These are phyloP conservation scores for Bovichtus diacanthus DNA, from an alignment of 2,797 vertebrate genomes.

Conservation along the genomic window DNA sequence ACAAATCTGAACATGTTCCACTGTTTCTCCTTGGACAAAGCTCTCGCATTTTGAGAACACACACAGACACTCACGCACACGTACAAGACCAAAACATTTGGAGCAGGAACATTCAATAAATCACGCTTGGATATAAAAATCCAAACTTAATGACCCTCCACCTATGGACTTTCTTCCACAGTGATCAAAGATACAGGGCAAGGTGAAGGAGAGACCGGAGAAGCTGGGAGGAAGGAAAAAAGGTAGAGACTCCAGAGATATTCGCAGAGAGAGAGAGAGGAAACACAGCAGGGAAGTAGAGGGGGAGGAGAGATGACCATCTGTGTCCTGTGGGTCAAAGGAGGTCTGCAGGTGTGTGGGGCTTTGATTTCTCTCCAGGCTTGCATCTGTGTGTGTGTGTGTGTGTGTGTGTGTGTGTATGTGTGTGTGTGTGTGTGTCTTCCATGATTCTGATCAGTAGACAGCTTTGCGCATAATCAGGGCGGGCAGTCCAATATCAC, in stretches of 20 bases:
- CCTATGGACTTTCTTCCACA: conserved; percentile 43
- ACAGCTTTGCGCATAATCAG: conserved; percentile 76
- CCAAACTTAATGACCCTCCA: conserved; percentile 33
- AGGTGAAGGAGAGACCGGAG: conserved; percentile 30
- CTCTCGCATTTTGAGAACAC: neutral
- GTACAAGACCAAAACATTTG: conserved; percentile 9
- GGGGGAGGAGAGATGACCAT: conserved; percentile 69
- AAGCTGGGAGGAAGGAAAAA: conserved; percentile 23
- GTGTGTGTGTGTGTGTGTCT: conserved; percentile 39
- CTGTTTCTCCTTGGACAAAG: conserved; percentile 3
- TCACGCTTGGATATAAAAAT: conserved; percentile 24
- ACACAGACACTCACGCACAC: neutral
- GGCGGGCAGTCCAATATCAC: conserved; percentile 67
- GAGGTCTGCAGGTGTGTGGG: conserved; percentile 76
- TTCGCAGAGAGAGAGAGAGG: conserved; percentile 28
- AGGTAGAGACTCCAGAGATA: conserved; percentile 25
- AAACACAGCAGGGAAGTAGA: conserved; percentile 25
- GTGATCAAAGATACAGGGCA: conserved; percentile 67
- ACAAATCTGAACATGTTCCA: conserved; percentile 25
- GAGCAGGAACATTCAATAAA: conserved; percentile 20
- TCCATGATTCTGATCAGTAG: conserved; percentile 74
- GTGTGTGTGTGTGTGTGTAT: conserved; percentile 6
- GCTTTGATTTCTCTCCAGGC: conserved; percentile 79
- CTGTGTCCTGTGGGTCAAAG: conserved; percentile 75
- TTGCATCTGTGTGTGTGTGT: conserved; percentile 54